Evolutionary conservation across 64 coral and sea anemone species (phyloP).

Genomic region (Montipora sp.): DNA sequence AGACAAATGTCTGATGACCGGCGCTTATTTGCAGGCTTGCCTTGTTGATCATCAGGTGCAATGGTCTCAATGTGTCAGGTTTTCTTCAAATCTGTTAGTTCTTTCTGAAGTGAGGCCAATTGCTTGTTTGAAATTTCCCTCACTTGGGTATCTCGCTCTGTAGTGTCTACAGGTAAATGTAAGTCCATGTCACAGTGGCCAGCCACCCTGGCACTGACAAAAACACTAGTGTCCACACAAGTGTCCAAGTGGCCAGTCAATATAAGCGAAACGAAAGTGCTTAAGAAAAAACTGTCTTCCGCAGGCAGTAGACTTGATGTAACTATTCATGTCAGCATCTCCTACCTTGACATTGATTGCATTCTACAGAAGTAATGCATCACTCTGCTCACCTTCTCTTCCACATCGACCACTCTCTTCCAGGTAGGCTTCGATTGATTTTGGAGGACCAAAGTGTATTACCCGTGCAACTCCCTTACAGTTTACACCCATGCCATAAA

Average conservation of each 20-base stretch:
- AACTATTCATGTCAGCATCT: constrained; percentile 17
- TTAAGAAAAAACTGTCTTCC: constrained; percentile 8
- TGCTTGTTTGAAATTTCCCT: constrained; percentile 18
- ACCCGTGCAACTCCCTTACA: neutral
- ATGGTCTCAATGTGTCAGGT: neutral
- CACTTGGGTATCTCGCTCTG: neutral
- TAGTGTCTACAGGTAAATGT: neutral
- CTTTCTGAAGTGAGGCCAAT: neutral
- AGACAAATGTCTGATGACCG: too few species aligned
- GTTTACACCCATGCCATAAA: neutral
- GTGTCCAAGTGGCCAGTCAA: neutral
- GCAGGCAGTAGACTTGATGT: constrained; percentile 8
- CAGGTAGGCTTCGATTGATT: constrained; percentile 6
- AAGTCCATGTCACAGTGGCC: constrained; percentile 34
- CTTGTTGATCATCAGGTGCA: neutral
- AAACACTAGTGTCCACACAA: constrained; percentile 7
- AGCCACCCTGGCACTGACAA: constrained; percentile 5
- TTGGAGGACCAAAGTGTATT: constrained; percentile 26
- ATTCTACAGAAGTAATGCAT: constrained; percentile 21
- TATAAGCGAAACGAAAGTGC: neutral
- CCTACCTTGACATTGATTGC: neutral
- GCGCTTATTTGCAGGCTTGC: too few species aligned
- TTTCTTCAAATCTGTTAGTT: constrained; percentile 14
- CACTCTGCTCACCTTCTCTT: constrained; percentile 8
- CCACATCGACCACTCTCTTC: constrained; percentile 35